Evolutionary conservation across 2,113 vertebrate species (phyloP), one percentile per base, ranked within the genome.

Genomic region (Climacteris rufus): DNA sequence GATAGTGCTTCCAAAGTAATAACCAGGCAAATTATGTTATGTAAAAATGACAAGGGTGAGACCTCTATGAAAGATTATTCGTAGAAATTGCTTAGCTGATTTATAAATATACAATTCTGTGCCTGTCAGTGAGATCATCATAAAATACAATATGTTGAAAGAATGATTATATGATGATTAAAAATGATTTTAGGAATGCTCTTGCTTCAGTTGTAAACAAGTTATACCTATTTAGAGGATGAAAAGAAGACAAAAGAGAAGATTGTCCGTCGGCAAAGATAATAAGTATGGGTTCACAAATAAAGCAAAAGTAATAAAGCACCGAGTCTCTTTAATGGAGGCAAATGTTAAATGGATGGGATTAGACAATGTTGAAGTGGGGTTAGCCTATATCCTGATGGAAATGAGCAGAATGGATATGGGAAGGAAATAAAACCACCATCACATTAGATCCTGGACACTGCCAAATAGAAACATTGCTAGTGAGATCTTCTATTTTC

Each of bases 121-220:
- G 31, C 31, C 31, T 85, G 40, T 21, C 15, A 69, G 27, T 28
- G 64, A 83, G 16, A 39, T 75, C 35, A 40, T 56, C 33, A 4
- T 66, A 53, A 50, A 47, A 63, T 9, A 35, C 35, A 60, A 4
- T 81, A 28, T 33, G 13, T 42, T 87, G 56, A 85, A 77, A 87
- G 82, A 59, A 79, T 45, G 2, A 63, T 63, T 54, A 33, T 40
- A 27, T 40, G 37, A 37, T 37, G 16, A 69, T 95, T 78, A 39
- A 89, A 91, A 78, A 20, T 54, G 47, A n/a, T 70, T 87, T 89
- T 66, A 70, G 42, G 54, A 44, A 28, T 70, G 47, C 27, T 84
- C 25, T 87, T 66, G 22, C 10, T 2, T 47, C 75, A 93, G 40
- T 84, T 70, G 42, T 90, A 95, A 94, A 80, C 66, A 93, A 87